phyloP scores from a whole-genome alignment of 2,888 invertebrate genomes.

The Galeruca laticollis region DNA sequence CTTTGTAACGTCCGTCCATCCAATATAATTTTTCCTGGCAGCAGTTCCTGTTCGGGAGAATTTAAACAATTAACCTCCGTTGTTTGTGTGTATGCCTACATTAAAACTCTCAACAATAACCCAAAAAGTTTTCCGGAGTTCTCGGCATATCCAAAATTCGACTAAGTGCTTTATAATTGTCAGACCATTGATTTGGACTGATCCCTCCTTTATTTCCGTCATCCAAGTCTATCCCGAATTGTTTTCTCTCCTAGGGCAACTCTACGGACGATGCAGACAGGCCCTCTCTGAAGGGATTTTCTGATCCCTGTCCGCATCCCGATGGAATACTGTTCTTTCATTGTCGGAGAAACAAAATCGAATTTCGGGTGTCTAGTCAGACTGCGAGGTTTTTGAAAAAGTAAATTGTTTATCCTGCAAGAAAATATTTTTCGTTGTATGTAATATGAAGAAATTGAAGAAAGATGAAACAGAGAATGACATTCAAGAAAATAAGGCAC shows the following conservation, averaged over 20 bases:
- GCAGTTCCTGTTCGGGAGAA: neutral
- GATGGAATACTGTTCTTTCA: slow-evolving; percentile 25
- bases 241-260: slow-evolving; percentile 31
- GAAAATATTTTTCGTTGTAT: too few species aligned
- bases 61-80: slow-evolving; percentile 3
- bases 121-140: slow-evolving; percentile 21
- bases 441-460: too few species aligned
- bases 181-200: slow-evolving; percentile 28
- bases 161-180: slow-evolving; percentile 33
- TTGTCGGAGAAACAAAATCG: slow-evolving; percentile 9
- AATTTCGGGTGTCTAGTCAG: neutral
- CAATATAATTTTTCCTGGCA: neutral
- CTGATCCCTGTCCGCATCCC: slow-evolving; percentile 21
- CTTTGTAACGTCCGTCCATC: neutral
- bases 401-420: neutral
- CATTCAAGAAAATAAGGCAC: too few species aligned
- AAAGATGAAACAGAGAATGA: too few species aligned
- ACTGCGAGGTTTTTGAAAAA: neutral
- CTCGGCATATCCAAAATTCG: slow-evolving; percentile 17
- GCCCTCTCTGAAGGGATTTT: slow-evolving; percentile 4
- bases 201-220: slow-evolving; percentile 25
- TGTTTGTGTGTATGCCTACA: slow-evolving; percentile 13
- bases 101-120: slow-evolving; percentile 22
- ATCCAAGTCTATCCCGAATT: slow-evolving; percentile 31
- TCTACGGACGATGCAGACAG: slow-evolving; percentile 19